phyloP scores from a whole-genome alignment of 2,113 vertebrate species.

The Psilopsiagon aymara region DNA sequence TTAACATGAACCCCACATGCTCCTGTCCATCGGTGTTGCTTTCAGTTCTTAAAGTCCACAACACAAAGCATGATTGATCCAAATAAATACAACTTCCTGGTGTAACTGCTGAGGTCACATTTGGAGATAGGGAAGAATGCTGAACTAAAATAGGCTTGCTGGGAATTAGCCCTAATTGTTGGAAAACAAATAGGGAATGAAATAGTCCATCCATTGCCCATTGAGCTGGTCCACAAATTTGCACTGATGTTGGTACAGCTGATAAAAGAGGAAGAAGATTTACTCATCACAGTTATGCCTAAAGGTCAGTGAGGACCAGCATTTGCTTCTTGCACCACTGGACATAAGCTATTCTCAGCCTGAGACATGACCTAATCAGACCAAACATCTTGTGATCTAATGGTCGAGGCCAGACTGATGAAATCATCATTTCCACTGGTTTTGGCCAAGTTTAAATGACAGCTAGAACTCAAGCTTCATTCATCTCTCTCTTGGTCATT shows the following conservation, averaged over 20 bases:
- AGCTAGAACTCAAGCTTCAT: not conserved
- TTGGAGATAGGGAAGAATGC: not conserved
- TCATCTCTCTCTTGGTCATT: not conserved
- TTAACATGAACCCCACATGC: not conserved
- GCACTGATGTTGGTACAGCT: not conserved
- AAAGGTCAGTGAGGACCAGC: slow-evolving; percentile 11
- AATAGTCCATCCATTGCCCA: not conserved
- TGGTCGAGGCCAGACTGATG: slow-evolving; percentile 13
- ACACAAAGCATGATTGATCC: not conserved
- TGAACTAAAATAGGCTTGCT: not conserved
- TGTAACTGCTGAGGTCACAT: slow-evolving; percentile 22
- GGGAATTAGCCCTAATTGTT: not conserved
- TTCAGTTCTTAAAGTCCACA: not conserved
- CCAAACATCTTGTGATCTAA: slow-evolving; percentile 13
- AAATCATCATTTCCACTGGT: not conserved
- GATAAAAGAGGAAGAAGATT: not conserved
- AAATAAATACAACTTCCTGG: not conserved
- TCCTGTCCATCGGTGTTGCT: not conserved
- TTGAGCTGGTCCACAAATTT: not conserved
- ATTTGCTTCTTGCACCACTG: not conserved
- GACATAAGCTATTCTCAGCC: not conserved
- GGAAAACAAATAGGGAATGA: not conserved
- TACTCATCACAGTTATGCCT: not conserved
- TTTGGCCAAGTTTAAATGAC: not conserved
- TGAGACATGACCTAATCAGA: slow-evolving; percentile 54